phyloP scores from a whole-genome alignment of 2,113 vertebrate species.

The Pseudorasbora parva region DNA sequence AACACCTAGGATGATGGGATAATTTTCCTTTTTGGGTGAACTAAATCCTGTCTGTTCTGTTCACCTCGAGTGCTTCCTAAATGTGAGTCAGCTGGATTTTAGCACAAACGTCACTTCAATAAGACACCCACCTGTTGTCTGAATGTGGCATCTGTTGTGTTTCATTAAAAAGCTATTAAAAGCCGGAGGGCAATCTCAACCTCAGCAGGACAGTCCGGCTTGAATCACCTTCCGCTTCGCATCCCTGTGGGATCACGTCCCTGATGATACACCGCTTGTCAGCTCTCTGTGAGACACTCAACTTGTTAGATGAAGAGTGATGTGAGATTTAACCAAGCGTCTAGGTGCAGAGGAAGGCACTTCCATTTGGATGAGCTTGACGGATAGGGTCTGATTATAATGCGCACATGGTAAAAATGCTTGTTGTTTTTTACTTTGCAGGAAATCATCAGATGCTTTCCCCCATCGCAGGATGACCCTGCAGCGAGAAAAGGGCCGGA shows the following conservation, averaged over 20 bases:
- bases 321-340: slow-evolving; percentile 9
- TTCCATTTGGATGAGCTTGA: slow-evolving; percentile 29
- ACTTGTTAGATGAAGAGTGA: slow-evolving; percentile 33
- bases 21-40: too few relatives aligned
- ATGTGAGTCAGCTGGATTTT: not conserved
- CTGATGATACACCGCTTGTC: slow-evolving; percentile 36
- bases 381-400: not conserved
- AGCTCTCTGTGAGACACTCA: slow-evolving; percentile 36
- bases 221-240: not conserved
- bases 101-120: not conserved
- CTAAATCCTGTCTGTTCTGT: not conserved
- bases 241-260: slow-evolving; percentile 20
- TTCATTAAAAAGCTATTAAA: slow-evolving; percentile 64
- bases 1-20: too few relatives aligned
- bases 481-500: slow-evolving; percentile 84
- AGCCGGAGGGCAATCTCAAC: slow-evolving; percentile 35
- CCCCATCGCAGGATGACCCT: slow-evolving; percentile 76
- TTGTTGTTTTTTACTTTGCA: not conserved
- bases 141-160: slow-evolving; percentile 56
- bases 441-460: slow-evolving; percentile 69
- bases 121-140: slow-evolving; percentile 28
- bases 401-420: not conserved
- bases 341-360: not conserved
- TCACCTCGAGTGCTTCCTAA: not conserved
- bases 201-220: slow-evolving; percentile 36